Conservation (phyloP, 2,113 vertebrate species). For the Colinus virginianus region DNA sequence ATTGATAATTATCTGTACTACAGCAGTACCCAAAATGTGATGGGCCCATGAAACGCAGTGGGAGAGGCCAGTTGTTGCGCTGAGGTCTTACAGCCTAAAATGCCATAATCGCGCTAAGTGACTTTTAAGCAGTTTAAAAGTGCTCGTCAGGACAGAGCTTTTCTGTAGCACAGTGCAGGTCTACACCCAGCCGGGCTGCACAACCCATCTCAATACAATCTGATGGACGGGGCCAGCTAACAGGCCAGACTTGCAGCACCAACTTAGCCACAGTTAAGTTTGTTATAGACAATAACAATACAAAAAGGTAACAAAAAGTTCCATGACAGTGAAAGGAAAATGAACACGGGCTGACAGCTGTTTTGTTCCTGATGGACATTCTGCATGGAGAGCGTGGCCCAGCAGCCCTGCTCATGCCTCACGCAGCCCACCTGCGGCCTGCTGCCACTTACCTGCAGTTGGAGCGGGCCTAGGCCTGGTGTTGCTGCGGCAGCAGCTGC, state of each 20-base stretch:
- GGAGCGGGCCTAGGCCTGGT: slow-evolving; percentile 92
- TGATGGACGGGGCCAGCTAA: neutral
- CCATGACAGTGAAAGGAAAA: neutral
- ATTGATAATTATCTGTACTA: neutral
- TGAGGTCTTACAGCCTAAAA: slow-evolving; percentile 45
- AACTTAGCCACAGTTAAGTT: neutral
- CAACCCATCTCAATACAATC: neutral
- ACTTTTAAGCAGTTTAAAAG: slow-evolving; percentile 63
- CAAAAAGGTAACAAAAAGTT: neutral
- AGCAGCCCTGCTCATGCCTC: neutral
- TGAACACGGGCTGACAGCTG: accelerated
- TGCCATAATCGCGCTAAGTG: slow-evolving; percentile 7
- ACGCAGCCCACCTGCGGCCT: slow-evolving; percentile 76
- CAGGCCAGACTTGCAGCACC: accelerated
- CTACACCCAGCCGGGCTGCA: neutral
- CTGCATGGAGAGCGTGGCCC: accelerated
- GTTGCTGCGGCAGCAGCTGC: slow-evolving; percentile 94
- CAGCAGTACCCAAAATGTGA: neutral
- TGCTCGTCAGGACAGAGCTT: slow-evolving; percentile 39
- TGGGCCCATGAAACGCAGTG: neutral
- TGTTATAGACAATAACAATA: neutral
- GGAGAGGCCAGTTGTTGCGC: neutral
- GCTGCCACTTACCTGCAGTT: slow-evolving; percentile 92
- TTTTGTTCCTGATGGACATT: neutral
- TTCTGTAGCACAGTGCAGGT: neutral